phyloP scores from a whole-genome alignment of 1,140 invertebrate genomes.

The Zophobas atratus region DNA sequence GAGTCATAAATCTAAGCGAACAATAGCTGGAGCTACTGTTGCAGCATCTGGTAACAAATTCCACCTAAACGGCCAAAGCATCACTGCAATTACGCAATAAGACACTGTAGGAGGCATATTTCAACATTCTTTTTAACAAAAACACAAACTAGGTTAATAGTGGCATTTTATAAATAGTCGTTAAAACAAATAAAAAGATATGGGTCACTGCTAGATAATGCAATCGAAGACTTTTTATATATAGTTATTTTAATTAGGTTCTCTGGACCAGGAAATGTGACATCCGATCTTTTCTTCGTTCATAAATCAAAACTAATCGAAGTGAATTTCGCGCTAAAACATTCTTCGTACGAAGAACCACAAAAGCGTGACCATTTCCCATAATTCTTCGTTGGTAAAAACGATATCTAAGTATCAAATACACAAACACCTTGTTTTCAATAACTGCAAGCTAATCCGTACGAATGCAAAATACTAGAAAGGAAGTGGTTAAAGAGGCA shows the following conservation, averaged over 20 bases:
- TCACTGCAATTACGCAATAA: slow-evolving; percentile 16
- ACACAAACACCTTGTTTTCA: neutral
- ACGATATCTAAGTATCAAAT: no score
- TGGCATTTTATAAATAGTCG: slow-evolving; percentile 17
- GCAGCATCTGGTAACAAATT: slow-evolving; percentile 33
- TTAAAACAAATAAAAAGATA: slow-evolving; percentile 39
- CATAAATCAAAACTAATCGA: slow-evolving; percentile 24
- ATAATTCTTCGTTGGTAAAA: neutral
- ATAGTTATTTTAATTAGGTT: slow-evolving; percentile 23
- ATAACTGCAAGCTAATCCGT: neutral
- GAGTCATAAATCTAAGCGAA: slow-evolving; percentile 19
- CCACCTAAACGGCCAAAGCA: neutral
- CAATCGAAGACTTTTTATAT: slow-evolving; percentile 24
- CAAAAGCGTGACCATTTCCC: slow-evolving; percentile 1
- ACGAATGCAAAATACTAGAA: no score
- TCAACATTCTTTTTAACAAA: no score
- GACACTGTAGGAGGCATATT: neutral
- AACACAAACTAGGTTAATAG: slow-evolving; percentile 21
- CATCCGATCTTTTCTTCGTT: slow-evolving; percentile 25
- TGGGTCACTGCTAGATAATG: slow-evolving; percentile 35
- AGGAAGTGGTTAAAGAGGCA: slow-evolving; percentile 23
- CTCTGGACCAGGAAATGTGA: slow-evolving; percentile 27
- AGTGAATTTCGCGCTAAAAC: slow-evolving; percentile 36
- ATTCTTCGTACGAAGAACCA: slow-evolving; percentile 24
- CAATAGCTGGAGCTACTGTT: slow-evolving; percentile 6